phyloP scores from a whole-genome alignment of 2,797 vertebrate genomes.

The Brachyrhaphis roseni region DNA sequence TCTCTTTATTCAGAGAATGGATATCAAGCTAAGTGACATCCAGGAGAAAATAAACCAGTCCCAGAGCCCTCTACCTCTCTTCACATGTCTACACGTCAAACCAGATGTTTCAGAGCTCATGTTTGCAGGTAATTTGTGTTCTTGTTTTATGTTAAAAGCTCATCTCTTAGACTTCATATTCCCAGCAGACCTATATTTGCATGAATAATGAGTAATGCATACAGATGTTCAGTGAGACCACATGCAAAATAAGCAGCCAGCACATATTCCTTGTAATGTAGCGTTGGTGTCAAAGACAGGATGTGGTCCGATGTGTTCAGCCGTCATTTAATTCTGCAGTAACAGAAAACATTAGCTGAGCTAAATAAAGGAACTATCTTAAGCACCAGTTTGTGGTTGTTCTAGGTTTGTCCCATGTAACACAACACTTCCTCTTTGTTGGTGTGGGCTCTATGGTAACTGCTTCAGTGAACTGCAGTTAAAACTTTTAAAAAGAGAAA shows the following conservation, averaged over 20 bases:
- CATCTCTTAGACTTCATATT: neutral
- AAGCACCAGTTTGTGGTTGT: neutral
- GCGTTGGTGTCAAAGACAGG: slow-evolving; percentile 1
- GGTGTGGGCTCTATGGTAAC: neutral
- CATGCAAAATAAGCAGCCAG: slow-evolving; percentile 44
- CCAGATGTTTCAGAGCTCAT: slow-evolving; percentile 98
- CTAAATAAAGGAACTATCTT: slow-evolving; percentile 29
- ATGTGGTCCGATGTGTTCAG: slow-evolving; percentile 4
- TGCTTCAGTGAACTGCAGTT: neutral
- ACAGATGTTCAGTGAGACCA: slow-evolving; percentile 17
- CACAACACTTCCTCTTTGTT: slow-evolving; percentile 42
- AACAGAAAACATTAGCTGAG: slow-evolving; percentile 4
- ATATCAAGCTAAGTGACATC: slow-evolving; percentile 88
- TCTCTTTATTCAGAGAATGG: slow-evolving; percentile 87
- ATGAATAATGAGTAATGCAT: slow-evolving; percentile 20
- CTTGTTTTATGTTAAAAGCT: neutral
- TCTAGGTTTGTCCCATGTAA: slow-evolving; percentile 24
- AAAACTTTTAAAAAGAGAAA: slow-evolving; percentile 1
- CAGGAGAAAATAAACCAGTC: slow-evolving; percentile 88
- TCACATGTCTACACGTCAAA: slow-evolving; percentile 97
- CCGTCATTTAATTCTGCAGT: slow-evolving; percentile 7
- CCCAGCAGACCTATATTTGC: slow-evolving; percentile 20
- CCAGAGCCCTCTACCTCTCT: slow-evolving; percentile 91
- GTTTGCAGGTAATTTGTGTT: slow-evolving; percentile 89
- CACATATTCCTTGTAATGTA: slow-evolving; percentile 33